Evolutionary conservation across 2,113 vertebrate species (phyloP), one percentile per base, ranked within the genome.

Genomic region (Rhinichthys klamathensis): DNA sequence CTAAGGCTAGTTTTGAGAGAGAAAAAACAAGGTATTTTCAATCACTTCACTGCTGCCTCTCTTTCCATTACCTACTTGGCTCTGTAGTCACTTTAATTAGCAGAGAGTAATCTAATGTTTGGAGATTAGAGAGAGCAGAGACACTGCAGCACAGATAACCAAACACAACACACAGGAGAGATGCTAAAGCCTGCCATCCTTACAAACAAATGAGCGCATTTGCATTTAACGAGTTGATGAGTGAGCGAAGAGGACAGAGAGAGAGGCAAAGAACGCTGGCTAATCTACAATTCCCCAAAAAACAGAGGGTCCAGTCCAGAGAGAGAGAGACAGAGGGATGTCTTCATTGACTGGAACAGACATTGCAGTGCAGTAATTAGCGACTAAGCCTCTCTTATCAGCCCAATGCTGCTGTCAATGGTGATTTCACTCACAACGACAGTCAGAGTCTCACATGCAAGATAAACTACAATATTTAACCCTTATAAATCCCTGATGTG

Each of bases 51-150:
- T 23, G 23, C 38, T 51, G 38, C 35, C 63, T n/a, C 16, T 21
- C 41, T 30, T 73, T 27, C 79, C 76, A 86, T 93, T 92, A 93
- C 91, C 93, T 93, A 91, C 91, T 92, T 95, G 92, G 92, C 91
- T 91, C 86, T 76, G 8, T 35, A 65, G 89, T 73, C 87, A 82
- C 86, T 91, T 93, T 94, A 93, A 94, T 93, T 94, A 94, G 92
- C 86, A 82, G 89, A 72, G 87, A 87, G 88, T 89, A 91, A 91
- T 92, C 90, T 92, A 93, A 92, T 88, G 85, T 85, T 87, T 83
- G 90, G 86, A 91, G 92, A 93, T 94, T 92, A 95, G 89, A 85
- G 84, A 91, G 41, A 70, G 77, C 72, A 88, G 75, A 92, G 84
- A 91, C 90, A 91, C 88, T 89, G 88, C 81, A 87, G 91, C 58